phyloP scores from a whole-genome alignment of 2,888 invertebrate genomes.

The Melinopterus prodromus region DNA sequence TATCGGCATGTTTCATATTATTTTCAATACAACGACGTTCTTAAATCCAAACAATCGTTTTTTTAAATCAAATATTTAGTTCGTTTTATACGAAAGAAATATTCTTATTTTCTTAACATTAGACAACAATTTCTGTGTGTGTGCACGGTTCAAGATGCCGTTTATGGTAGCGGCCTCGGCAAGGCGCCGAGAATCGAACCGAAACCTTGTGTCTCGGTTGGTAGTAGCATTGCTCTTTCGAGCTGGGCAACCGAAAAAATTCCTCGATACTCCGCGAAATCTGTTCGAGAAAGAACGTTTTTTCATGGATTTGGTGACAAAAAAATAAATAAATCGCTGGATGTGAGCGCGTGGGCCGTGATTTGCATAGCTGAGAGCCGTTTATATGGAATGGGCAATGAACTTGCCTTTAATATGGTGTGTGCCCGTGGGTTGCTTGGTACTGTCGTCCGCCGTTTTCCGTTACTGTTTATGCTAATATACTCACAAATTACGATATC shows the following conservation, averaged over 20 bases:
- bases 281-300: too few relatives aligned
- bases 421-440: background rate
- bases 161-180: background rate
- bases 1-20: too few relatives aligned
- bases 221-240: background rate
- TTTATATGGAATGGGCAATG: conserved; percentile 4
- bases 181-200: background rate
- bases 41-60: too few relatives aligned
- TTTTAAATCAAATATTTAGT: too few relatives aligned
- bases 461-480: background rate
- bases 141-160: background rate
- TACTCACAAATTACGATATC: background rate
- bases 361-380: background rate
- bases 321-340: background rate
- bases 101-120: too few relatives aligned
- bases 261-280: too few relatives aligned
- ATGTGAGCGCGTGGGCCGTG: background rate
- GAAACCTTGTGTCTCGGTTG: background rate
- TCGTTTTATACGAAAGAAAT: too few relatives aligned
- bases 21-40: too few relatives aligned
- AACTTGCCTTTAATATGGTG: conserved; percentile 4
- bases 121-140: too few relatives aligned
- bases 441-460: background rate
- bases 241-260: background rate
- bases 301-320: background rate